Evolutionary conservation across 1,140 invertebrate species (phyloP).

Genomic region (Nephila pilipes): DNA sequence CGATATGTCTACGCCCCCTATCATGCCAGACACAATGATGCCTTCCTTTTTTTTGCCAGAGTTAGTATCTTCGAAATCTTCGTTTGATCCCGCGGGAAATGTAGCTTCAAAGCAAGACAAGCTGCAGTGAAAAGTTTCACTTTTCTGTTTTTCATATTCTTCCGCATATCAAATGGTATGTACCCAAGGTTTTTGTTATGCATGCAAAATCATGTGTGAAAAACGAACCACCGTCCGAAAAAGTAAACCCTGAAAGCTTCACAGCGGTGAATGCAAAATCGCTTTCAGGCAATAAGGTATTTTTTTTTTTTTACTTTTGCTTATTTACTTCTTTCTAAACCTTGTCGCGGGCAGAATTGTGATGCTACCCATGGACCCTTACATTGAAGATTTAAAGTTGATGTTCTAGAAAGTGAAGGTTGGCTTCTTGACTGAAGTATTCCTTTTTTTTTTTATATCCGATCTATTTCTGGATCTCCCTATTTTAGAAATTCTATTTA

Average conservation of each 20-base stretch:
- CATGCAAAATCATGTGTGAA: slow-evolving; percentile 76
- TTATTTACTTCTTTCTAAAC: slow-evolving; percentile 40
- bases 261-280: slow-evolving; percentile 51
- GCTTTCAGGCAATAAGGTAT: slow-evolving; percentile 59
- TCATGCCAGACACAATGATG: neutral
- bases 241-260: slow-evolving; percentile 60
- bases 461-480: neutral
- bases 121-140: slow-evolving; percentile 37
- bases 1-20: slow-evolving; percentile 42
- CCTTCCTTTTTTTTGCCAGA: neutral
- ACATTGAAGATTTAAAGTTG: slow-evolving; percentile 53
- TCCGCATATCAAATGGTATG: slow-evolving; percentile 54
- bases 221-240: slow-evolving; percentile 69
- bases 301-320: slow-evolving; percentile 39
- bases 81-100: slow-evolving; percentile 44
- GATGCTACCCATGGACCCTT: slow-evolving; percentile 40
- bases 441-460: neutral
- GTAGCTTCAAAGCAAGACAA: slow-evolving; percentile 45
- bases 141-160: slow-evolving; percentile 66
- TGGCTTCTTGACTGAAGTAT: neutral
- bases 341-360: slow-evolving; percentile 51
- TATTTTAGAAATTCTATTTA: neutral
- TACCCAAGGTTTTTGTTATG: slow-evolving; percentile 61
- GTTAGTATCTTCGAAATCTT: slow-evolving; percentile 10
- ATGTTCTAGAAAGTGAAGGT: slow-evolving; percentile 39